These are phyloP conservation scores for Hirtodrosophila cameraria DNA, from an alignment of 2,888 invertebrate genomes.

Conservation along the genomic window DNA sequence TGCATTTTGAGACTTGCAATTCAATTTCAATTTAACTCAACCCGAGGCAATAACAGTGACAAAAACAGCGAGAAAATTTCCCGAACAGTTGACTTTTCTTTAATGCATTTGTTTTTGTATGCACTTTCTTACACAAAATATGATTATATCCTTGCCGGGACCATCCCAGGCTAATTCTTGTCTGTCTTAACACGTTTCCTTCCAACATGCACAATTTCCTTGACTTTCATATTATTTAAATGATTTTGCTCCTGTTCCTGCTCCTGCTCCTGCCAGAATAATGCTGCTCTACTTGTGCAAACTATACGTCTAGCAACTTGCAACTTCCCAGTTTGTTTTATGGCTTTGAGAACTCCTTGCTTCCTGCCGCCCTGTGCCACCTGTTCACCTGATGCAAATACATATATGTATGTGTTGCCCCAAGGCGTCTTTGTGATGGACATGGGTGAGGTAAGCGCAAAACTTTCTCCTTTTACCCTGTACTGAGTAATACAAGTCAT, in stretches of 20 bases:
- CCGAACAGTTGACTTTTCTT: slow-evolving; percentile 3
- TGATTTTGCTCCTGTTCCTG: slow-evolving; percentile 10
- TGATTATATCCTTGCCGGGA: not conserved
- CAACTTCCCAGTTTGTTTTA: slow-evolving; percentile 2
- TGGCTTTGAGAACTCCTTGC: slow-evolving; percentile 1
- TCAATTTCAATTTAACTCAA: slow-evolving; percentile 27
- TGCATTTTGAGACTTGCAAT: slow-evolving; percentile 10
- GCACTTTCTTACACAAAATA: not conserved
- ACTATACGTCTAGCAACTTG: slow-evolving; percentile 16
- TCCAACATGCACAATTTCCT: not conserved
- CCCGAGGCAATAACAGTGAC: not conserved
- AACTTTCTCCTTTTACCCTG: too few species aligned
- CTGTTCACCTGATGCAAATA: too few species aligned
- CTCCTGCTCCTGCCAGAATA: not conserved
- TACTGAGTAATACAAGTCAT: too few species aligned
- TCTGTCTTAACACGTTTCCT: not conserved
- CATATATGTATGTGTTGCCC: too few species aligned
- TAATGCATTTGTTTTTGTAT: slow-evolving; percentile 7
- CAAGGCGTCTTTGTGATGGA: too few species aligned
- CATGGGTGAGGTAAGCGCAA: too few species aligned
- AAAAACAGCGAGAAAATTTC: slow-evolving; percentile 3
- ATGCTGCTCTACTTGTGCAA: slow-evolving; percentile 2
- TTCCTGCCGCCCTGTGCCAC: too few species aligned
- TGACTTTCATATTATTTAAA: slow-evolving; percentile 7
- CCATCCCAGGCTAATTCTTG: not conserved